phyloP scores from a whole-genome alignment of 2,888 invertebrate species.

The Augochlorella aurata region DNA sequence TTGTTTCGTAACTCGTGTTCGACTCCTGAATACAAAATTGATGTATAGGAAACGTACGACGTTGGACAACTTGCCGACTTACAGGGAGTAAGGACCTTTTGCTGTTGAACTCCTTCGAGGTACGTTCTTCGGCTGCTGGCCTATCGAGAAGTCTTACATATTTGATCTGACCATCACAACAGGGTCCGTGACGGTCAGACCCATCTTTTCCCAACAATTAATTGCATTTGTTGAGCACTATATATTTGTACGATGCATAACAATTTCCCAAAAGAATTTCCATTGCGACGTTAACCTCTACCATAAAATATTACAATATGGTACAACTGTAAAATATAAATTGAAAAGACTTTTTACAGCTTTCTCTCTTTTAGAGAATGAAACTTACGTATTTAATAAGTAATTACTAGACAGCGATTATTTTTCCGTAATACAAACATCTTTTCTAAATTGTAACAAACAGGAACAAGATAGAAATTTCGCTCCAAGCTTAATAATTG shows the following conservation, averaged over 20 bases:
- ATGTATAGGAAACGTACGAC: constrained; percentile 29
- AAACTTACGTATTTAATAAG: too few relatives aligned
- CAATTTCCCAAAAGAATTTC: too few relatives aligned
- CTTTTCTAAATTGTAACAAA: too few relatives aligned
- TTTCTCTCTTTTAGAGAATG: too few relatives aligned
- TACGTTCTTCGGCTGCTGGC: neutral
- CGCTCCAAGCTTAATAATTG: too few relatives aligned
- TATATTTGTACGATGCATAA: neutral
- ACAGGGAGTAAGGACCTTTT: constrained; percentile 6
- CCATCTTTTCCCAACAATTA: neutral
- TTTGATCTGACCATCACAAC: neutral
- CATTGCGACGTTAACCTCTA: too few relatives aligned
- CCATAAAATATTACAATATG: too few relatives aligned
- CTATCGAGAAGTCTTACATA: neutral
- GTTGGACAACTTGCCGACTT: constrained; percentile 38
- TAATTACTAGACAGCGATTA: too few relatives aligned
- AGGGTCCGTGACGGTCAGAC: neutral
- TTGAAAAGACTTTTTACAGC: too few relatives aligned
- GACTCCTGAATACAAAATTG: constrained; percentile 17
- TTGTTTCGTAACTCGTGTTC: constrained; percentile 16
- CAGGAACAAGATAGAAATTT: too few relatives aligned
- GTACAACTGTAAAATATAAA: too few relatives aligned
- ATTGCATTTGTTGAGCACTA: neutral
- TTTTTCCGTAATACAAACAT: too few relatives aligned
- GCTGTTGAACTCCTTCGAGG: constrained; percentile 9